Evolutionary conservation across 2,797 vertebrate species (phyloP), one percentile per base, ranked within the genome.

Genomic region (Siniperca undulata): DNA sequence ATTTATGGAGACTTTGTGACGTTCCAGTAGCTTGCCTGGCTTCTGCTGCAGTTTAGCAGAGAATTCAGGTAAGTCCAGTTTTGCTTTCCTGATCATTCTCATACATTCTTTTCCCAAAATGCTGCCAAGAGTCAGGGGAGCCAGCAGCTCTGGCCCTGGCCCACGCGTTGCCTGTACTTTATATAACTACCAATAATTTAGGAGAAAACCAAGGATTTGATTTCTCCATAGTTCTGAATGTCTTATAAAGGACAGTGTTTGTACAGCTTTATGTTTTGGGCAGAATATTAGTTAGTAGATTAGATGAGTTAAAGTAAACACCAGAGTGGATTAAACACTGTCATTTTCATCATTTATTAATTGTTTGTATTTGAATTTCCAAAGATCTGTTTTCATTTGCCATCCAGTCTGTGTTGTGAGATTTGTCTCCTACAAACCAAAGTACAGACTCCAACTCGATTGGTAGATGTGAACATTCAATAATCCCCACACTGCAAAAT

Each of bases 1-100:
- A 62, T 36, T 56, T 38, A 72, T 64, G n/a, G 13, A 60, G 27
- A 69, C n/a, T 38, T 36, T 40, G 36, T 52, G 38, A 66, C 24
- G 11, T 56, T 77, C n/a, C 30, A 67, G 20, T 62, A 65, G 55
- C 48, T 53, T 10, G 0, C 19, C 22, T 67, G 24, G 38, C 40
- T 48, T 71, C 52, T 65, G 52, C 44, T 24, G 34, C 56, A 60
- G 56, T 30, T 60, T 53, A 59, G 52, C 17, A 72, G 24, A 64
- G 4, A 76, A 78, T 61, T 73, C 55, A 50, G 53, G 59, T 70
- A 46, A 65, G 48, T 78, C 48, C 42, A 12, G 73, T 55, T 74
- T 80, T 80, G 53, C 36, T 64, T 73, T 70, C 24, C 59, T 44
- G 42, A 69, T 84, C 5, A 50, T 70, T 61, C 46, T 76, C n/a